Percentiles rank a stretch among this genome's conserved stretches.
phyloP scores from a whole-genome alignment of 2,888 invertebrate genomes.

The Caenorhabditis sp. region DNA sequence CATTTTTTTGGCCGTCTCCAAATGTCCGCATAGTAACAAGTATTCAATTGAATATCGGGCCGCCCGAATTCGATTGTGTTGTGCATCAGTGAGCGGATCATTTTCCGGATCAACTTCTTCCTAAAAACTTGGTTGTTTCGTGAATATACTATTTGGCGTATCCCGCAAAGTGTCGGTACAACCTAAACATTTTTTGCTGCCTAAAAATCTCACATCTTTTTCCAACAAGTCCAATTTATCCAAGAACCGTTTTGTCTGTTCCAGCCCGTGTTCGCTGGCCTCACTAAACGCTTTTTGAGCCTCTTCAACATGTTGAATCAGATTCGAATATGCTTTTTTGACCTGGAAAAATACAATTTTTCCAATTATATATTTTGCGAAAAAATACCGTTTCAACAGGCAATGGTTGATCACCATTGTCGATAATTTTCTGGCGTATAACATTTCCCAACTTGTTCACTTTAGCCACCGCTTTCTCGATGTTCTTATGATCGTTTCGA shows the following conservation, averaged over 20 bases:
- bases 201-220: constrained; percentile 18
- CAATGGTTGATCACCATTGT: constrained; percentile 17
- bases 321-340: neutral
- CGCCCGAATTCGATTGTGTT: constrained; percentile 3
- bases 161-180: no score
- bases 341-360: constrained; percentile 1
- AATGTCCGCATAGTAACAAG: constrained; percentile 85
- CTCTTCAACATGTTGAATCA: constrained; percentile 12
- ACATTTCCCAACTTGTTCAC: constrained; percentile 12
- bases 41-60: constrained; percentile 92
- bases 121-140: no score
- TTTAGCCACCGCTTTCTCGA: constrained; percentile 16
- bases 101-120: neutral
- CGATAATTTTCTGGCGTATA: constrained; percentile 1
- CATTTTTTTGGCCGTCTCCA: constrained; percentile 88
- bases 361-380: no score
- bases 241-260: constrained; percentile 10
- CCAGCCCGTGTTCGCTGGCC: constrained; percentile 9
- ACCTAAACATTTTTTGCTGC: no score
- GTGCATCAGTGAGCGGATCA: neutral
- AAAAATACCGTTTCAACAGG: constrained; percentile 5
- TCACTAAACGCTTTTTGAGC: constrained; percentile 3
- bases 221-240: constrained; percentile 11
- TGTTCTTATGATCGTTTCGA: constrained; percentile 83
- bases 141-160: no score